A percentile compares a stretch with the other conserved stretches of the same genome.
These are phyloP conservation scores for Allolobophora icterica DNA, from an alignment of 2,888 invertebrate genomes.

Conservation along the genomic window DNA sequence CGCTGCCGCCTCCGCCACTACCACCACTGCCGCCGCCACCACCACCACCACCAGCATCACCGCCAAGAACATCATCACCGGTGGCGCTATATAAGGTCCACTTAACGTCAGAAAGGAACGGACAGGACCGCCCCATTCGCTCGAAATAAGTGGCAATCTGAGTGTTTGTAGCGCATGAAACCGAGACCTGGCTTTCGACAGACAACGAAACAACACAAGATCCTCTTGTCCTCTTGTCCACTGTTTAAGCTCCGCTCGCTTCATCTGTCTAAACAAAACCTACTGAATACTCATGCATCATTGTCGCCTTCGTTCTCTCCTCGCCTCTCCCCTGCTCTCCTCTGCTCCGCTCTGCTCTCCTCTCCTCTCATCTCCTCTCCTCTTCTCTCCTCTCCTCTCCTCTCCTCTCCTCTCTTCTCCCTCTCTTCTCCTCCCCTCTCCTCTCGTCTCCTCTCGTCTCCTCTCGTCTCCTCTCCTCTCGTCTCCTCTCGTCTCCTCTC, in stretches of 20 bases:
- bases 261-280: background rate
- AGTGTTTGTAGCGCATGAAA: background rate
- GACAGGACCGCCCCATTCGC: background rate
- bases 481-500: background rate
- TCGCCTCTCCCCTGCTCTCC: background rate
- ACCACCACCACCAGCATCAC: no score
- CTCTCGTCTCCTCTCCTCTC: slow-evolving; percentile 44
- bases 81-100: background rate
- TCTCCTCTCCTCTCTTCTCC: background rate
- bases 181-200: background rate
- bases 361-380: background rate
- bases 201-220: background rate
- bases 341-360: background rate
- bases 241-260: background rate
- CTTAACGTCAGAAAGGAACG: background rate
- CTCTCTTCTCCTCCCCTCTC: slow-evolving; percentile 41
- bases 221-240: background rate
- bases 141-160: no score
- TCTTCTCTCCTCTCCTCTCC: background rate
- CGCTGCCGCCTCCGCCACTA: no score
- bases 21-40: no score
- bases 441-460: background rate
- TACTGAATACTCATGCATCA: background rate
- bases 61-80: no score
- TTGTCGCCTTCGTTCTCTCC: no score